These are phyloP conservation scores for Cyphomyrus plagiostoma DNA, from an alignment of 2,113 vertebrate species.

Conservation along the genomic window DNA sequence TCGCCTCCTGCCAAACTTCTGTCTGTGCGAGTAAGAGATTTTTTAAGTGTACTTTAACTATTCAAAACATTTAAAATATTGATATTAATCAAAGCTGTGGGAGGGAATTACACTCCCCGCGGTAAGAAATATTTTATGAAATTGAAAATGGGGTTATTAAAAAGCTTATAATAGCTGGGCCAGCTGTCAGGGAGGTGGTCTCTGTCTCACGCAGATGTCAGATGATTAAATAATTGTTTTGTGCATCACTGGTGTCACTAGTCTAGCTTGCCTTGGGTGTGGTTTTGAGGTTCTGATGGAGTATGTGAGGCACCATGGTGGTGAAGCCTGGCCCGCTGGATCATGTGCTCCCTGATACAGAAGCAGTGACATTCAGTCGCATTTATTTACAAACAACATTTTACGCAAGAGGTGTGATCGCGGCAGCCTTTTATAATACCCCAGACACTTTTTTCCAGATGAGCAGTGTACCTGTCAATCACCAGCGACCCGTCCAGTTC, in stretches of 20 bases:
- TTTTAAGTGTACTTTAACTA: constrained; percentile 13
- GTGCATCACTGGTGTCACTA: neutral
- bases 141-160: constrained; percentile 4
- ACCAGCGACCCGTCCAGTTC: neutral
- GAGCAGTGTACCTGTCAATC: neutral
- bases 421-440: neutral
- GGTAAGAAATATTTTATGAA: constrained; percentile 16
- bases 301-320: neutral
- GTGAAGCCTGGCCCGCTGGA: too few relatives aligned
- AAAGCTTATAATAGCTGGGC: neutral
- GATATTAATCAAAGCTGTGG: constrained; percentile 19
- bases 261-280: neutral
- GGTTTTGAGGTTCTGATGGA: neutral
- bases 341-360: neutral
- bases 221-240: neutral
- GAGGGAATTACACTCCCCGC: constrained; percentile 4
- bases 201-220: neutral
- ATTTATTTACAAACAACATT: neutral
- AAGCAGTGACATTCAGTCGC: neutral
- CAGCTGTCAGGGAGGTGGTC: neutral
- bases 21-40: constrained; percentile 1
- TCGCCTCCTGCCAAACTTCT: neutral
- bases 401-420: neutral
- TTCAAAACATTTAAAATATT: constrained; percentile 20
- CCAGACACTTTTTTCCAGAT: neutral